Percentiles rank a stretch among this genome's conserved stretches.
Conservation (phyloP, 2,797 vertebrate genomes). For the Sebastes minor region DNA sequence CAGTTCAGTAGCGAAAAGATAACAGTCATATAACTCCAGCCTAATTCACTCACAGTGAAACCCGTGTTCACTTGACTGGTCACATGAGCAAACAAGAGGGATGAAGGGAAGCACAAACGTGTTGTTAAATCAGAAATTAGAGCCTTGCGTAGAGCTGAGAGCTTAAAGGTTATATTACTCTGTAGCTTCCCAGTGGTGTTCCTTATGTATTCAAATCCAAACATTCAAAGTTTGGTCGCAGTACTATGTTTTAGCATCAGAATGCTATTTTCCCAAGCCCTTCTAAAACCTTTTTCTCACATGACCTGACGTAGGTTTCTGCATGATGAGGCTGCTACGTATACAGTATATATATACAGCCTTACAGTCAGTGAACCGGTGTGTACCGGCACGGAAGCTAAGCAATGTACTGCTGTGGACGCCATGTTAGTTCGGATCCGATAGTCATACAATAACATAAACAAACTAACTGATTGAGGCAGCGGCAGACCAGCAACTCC, state of each 20-base stretch:
- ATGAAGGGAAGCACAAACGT: background rate
- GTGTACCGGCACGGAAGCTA: too few relatives aligned
- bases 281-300: background rate
- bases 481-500: background rate
- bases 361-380: background rate
- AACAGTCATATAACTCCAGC: constrained; percentile 28
- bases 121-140: background rate
- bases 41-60: constrained; percentile 26
- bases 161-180: background rate
- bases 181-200: background rate
- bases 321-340: background rate
- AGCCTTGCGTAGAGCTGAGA: background rate
- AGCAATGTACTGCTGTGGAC: background rate
- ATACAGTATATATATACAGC: background rate
- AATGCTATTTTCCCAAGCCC: background rate
- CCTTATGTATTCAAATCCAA: background rate
- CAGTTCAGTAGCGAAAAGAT: background rate
- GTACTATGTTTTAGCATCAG: background rate
- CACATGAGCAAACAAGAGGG: background rate
- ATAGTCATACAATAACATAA: background rate
- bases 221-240: background rate
- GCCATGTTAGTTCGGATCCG: background rate
- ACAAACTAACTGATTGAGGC: background rate
- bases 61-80: background rate
- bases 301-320: background rate